Percentiles rank a stretch among this genome's conserved stretches.
Evolutionary conservation across 2,113 vertebrate genomes (phyloP).

Genomic region (Cinclus mexicanus): DNA sequence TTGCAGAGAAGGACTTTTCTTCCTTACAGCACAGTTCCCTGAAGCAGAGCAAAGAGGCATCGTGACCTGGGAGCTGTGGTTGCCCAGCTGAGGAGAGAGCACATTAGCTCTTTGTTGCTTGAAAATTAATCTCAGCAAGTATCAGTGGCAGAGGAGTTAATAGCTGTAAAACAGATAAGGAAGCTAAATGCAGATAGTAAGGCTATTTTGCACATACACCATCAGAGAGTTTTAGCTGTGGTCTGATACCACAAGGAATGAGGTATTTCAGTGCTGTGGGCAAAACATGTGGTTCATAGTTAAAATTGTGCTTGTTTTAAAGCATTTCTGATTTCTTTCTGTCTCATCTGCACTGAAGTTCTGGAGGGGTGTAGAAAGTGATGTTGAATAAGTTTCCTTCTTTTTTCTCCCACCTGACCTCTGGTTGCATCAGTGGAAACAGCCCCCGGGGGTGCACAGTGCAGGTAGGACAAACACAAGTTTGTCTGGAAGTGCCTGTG

Average conservation of each 20-base stretch:
- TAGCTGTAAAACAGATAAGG: background rate
- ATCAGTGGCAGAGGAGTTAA: background rate
- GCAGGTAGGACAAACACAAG: background rate
- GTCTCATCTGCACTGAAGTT: background rate
- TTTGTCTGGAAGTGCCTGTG: background rate
- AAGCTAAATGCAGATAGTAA: background rate
- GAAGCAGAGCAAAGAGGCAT: background rate
- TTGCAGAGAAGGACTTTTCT: background rate
- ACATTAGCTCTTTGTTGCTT: background rate
- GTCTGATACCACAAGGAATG: background rate
- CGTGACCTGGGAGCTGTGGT: background rate
- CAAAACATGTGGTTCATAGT: background rate
- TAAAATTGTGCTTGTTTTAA: background rate
- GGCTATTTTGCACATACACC: background rate
- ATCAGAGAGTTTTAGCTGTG: background rate
- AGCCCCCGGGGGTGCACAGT: rapidly evolving
- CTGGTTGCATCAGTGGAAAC: background rate
- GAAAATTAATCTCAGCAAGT: background rate
- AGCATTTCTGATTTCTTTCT: background rate
- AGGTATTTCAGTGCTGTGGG: background rate
- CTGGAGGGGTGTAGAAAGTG: background rate
- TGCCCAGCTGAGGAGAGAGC: background rate
- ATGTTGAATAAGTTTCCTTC: background rate
- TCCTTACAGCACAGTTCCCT: background rate
- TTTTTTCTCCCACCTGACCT: background rate